phyloP scores from a whole-genome alignment of 2,797 vertebrate genomes.

The Argya squamiceps region DNA sequence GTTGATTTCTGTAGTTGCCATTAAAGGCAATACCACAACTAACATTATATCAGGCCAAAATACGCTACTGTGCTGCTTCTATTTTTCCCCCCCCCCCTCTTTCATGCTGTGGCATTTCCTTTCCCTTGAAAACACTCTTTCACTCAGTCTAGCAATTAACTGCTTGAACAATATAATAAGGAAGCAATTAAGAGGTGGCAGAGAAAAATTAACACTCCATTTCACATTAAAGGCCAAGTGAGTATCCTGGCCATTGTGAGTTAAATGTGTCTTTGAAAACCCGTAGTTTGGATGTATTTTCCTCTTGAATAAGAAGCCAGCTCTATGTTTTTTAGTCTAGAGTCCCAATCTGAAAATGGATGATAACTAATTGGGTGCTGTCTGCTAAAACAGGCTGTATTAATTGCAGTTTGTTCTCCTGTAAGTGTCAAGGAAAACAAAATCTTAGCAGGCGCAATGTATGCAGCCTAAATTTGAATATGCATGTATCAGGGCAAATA shows the following conservation, averaged over 20 bases:
- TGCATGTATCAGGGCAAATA: constrained; percentile 10
- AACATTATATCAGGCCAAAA: too few species aligned
- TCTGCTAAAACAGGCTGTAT: constrained; percentile 79
- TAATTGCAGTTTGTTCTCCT: constrained; percentile 82
- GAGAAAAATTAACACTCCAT: constrained; percentile 86
- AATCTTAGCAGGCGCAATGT: constrained; percentile 78
- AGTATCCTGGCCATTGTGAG: constrained; percentile 82
- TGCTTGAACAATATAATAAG: constrained; percentile 87
- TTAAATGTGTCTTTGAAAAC: constrained; percentile 83
- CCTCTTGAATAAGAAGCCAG: constrained; percentile 78
- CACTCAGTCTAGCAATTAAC: constrained; percentile 85
- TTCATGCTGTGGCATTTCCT: constrained; percentile 84
- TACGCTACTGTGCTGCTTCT: constrained; percentile 60
- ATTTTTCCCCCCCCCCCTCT: constrained; percentile 74
- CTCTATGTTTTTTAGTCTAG: constrained; percentile 76
- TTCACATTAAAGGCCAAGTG: constrained; percentile 87
- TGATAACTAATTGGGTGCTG: constrained; percentile 83
- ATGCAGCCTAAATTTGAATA: constrained; percentile 73
- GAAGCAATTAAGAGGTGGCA: constrained; percentile 86
- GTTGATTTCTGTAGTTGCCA: too few species aligned
- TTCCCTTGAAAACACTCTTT: constrained; percentile 84
- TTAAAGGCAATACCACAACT: too few species aligned
- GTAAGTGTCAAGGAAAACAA: constrained; percentile 83
- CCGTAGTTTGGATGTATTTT: constrained; percentile 82
- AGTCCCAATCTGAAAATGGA: constrained; percentile 80